These are phyloP conservation scores for Caenorhabditis sp. DNA, from an alignment of 2,888 invertebrate species.

Conservation along the genomic window DNA sequence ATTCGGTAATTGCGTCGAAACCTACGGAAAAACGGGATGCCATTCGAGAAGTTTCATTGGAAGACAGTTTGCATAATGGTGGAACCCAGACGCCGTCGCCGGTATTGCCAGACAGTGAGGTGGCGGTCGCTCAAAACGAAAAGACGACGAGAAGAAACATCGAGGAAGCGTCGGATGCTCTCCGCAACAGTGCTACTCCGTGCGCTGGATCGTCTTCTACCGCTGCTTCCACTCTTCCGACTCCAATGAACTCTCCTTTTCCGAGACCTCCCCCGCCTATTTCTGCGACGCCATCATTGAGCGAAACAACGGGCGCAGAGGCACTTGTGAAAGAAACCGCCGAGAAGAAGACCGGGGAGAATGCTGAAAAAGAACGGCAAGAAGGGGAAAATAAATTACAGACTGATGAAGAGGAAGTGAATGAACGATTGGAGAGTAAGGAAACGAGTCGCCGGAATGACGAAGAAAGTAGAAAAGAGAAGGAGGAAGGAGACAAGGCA, in stretches of 20 bases:
- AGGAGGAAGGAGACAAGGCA: too few species aligned
- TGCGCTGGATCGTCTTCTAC: not conserved
- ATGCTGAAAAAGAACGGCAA: too few species aligned
- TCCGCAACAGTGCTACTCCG: slow-evolving; percentile 4
- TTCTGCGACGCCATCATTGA: not conserved
- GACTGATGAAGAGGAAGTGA: too few species aligned
- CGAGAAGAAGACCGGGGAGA: too few species aligned
- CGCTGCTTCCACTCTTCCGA: not conserved
- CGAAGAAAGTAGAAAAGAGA: not conserved
- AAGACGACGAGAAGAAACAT: not conserved
- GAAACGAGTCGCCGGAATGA: too few species aligned
- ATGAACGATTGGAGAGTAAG: too few species aligned
- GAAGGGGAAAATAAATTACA: too few species aligned
- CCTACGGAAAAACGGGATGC: not conserved
- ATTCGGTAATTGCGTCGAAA: not conserved
- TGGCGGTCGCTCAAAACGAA: not conserved
- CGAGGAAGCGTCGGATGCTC: not conserved
- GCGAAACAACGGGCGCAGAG: not conserved
- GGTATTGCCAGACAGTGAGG: not conserved
- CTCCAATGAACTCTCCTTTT: not conserved
- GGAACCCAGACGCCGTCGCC: slow-evolving; percentile 3
- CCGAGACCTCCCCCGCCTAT: not conserved
- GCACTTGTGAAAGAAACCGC: too few species aligned
- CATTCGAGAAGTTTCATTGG: not conserved
- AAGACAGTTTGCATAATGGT: not conserved